These are phyloP conservation scores for Brachyalestes nurse DNA, from an alignment of 2,797 vertebrate genomes.

Conservation along the genomic window DNA sequence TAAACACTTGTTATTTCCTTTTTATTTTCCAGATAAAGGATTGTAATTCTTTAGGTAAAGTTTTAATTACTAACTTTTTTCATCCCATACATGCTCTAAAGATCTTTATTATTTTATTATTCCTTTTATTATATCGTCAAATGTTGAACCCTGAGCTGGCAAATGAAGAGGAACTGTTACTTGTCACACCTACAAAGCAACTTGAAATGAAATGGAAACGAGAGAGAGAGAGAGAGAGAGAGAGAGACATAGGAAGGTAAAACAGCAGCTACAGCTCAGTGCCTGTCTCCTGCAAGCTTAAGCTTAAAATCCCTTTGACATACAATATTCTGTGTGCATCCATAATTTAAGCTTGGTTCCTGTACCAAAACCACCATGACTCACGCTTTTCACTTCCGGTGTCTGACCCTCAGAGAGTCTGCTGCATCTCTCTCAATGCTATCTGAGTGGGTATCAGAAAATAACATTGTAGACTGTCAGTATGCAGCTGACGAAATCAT, in stretches of 20 bases:
- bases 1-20: neutral
- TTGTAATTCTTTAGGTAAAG: neutral
- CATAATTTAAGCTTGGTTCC: slow-evolving; percentile 33
- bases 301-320: neutral
- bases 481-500: slow-evolving; percentile 7
- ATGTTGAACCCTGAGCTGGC: too few relatives aligned
- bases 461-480: neutral
- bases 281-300: neutral
- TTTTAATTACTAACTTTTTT: neutral
- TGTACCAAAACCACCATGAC: neutral
- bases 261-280: neutral
- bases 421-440: neutral
- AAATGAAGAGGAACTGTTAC: neutral
- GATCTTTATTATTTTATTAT: too few relatives aligned
- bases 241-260: neutral
- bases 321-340: slow-evolving; percentile 22
- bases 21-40: neutral
- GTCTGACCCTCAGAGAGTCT: neutral
- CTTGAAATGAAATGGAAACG: neutral
- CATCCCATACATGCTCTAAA: too few relatives aligned
- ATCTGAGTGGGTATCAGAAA: neutral
- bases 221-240: neutral
- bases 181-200: neutral
- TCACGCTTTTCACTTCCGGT: neutral
- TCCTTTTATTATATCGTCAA: too few relatives aligned